phyloP scores from a whole-genome alignment of 2,113 vertebrate species.

The Oreochromis aureus region DNA sequence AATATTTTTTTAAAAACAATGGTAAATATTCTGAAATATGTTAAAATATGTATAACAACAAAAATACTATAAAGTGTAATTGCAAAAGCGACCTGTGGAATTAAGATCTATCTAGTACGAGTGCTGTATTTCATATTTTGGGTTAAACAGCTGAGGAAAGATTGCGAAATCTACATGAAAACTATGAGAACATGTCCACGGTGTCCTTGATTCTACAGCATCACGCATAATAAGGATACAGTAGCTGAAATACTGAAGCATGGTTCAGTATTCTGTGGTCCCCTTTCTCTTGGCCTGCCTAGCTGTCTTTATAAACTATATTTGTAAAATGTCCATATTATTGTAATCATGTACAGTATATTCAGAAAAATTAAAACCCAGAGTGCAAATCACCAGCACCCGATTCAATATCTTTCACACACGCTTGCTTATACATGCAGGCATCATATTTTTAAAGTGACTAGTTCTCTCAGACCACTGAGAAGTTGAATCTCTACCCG shows the following conservation, averaged over 20 bases:
- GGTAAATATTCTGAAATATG: neutral
- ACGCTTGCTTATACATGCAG: neutral
- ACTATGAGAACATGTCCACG: neutral
- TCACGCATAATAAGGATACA: neutral
- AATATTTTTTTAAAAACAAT: neutral
- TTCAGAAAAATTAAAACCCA: neutral
- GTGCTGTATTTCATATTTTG: neutral
- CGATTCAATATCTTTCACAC: neutral
- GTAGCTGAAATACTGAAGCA: neutral
- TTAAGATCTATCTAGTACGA: neutral
- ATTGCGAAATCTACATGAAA: neutral
- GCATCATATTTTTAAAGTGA: neutral
- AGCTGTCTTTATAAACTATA: neutral
- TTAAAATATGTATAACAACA: neutral
- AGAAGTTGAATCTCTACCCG: constrained; percentile 24
- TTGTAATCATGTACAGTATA: neutral
- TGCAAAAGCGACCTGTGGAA: neutral
- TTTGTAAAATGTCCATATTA: neutral
- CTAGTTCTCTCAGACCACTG: neutral
- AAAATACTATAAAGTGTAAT: neutral
- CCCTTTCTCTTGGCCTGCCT: neutral
- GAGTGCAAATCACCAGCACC: neutral
- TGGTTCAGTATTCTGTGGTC: neutral
- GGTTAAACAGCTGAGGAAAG: neutral
- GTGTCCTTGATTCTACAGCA: neutral